Evolutionary conservation across 2,113 vertebrate species (phyloP).

Genomic region (Onychostoma macrolepis): DNA sequence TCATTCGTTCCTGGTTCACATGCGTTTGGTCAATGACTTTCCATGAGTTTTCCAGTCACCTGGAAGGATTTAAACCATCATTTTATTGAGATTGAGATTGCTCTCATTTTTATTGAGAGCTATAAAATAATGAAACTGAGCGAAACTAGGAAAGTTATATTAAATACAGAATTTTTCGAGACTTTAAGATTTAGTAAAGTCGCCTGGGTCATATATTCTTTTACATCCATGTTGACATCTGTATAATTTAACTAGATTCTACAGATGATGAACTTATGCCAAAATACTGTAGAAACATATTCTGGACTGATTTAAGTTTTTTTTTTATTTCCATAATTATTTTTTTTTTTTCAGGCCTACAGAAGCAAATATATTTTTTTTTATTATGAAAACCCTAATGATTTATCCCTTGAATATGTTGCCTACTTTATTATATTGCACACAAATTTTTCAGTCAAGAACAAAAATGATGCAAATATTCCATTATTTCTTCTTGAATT

Average conservation of each 20-base stretch:
- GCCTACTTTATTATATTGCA: neutral
- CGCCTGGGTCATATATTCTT: too few species aligned
- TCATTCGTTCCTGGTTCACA: neutral
- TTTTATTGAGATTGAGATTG: neutral
- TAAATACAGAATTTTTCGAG: neutral
- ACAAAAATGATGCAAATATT: neutral
- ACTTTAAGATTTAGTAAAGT: neutral
- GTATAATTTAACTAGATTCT: neutral
- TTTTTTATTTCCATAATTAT: too few species aligned
- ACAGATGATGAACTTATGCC: neutral
- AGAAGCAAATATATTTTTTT: neutral
- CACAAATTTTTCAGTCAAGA: too few species aligned
- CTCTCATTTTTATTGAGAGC: too few species aligned
- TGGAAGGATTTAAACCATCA: neutral
- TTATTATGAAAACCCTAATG: neutral
- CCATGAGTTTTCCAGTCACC: neutral
- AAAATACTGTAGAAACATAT: neutral
- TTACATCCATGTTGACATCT: too few species aligned
- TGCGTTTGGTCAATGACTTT: neutral
- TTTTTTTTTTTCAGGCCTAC: too few species aligned
- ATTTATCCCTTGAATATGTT: neutral
- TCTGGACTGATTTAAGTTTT: neutral
- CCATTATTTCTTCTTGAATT: neutral
- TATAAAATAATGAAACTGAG: neutral
- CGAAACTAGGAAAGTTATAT: neutral